A percentile compares a stretch with the other conserved stretches of the same genome.
These are phyloP conservation scores for Ciconia nigra DNA, from an alignment of 2,797 vertebrate species.

Conservation along the genomic window DNA sequence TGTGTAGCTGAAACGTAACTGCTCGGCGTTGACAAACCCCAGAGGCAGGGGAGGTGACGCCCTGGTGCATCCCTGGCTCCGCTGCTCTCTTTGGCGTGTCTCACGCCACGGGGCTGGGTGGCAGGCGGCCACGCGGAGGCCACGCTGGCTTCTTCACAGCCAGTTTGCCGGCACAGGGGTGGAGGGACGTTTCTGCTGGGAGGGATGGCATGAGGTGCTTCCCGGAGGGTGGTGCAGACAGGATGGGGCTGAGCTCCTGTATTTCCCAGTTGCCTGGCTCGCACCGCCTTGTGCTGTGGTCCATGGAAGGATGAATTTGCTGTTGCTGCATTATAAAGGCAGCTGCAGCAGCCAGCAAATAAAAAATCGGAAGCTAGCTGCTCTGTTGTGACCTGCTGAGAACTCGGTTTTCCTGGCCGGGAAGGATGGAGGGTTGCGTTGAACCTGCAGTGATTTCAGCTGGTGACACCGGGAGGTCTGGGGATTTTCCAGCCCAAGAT, in stretches of 20 bases:
- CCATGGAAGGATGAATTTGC: neutral
- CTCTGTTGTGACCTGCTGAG: neutral
- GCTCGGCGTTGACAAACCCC: accelerated
- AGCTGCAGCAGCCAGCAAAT: neutral
- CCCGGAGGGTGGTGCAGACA: neutral
- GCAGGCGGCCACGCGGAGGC: accelerated
- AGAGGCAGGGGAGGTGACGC: neutral
- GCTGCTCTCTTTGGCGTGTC: neutral
- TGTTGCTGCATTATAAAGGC: neutral
- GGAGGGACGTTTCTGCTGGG: neutral
- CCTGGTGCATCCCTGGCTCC: neutral
- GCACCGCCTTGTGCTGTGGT: accelerated
- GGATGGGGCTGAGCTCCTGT: neutral
- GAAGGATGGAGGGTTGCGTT: neutral
- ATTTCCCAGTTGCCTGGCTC: neutral
- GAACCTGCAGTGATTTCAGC: neutral
- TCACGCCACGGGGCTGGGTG: neutral
- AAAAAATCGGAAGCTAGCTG: neutral
- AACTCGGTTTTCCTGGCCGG: neutral
- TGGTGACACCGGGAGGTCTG: accelerated
- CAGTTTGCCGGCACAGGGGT: neutral
- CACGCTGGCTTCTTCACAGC: too few species aligned
- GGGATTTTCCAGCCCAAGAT: neutral
- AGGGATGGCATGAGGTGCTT: neutral
- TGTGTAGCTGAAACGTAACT: accelerated